Evolutionary conservation across 2,888 invertebrate species (phyloP).

Genomic region (Lymantria monacha): DNA sequence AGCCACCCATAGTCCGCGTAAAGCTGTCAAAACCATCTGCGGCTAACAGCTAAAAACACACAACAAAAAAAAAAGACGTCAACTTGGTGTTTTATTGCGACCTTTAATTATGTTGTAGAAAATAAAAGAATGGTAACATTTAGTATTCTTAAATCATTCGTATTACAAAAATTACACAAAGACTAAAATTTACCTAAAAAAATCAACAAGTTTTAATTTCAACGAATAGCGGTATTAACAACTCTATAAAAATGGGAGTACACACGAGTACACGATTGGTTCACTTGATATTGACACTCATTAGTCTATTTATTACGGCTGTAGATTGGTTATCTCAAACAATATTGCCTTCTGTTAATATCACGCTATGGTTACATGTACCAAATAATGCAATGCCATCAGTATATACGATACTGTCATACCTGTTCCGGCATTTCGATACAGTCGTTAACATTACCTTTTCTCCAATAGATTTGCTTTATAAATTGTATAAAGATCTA

Average conservation of each 20-base stretch:
- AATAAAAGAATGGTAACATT: too few relatives aligned
- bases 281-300: conserved; percentile 72
- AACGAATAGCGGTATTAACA: conserved; percentile 32
- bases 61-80: too few relatives aligned
- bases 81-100: too few relatives aligned
- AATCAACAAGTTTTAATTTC: background rate
- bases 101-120: too few relatives aligned
- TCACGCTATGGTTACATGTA: conserved; percentile 41
- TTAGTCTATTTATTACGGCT: conserved; percentile 73
- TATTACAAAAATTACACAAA: too few relatives aligned
- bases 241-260: conserved; percentile 41
- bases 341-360: conserved; percentile 65
- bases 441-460: conserved; percentile 8
- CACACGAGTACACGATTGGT: conserved; percentile 48
- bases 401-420: conserved; percentile 37
- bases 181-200: too few relatives aligned
- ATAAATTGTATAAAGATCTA: too few relatives aligned
- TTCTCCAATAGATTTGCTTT: background rate
- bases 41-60: too few relatives aligned
- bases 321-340: conserved; percentile 72
- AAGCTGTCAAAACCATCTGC: too few relatives aligned
- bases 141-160: too few relatives aligned
- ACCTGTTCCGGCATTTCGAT: conserved; percentile 27
- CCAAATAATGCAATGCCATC: conserved; percentile 49
- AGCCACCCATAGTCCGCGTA: too few relatives aligned